phyloP scores from a whole-genome alignment of 2,888 invertebrate species.

The Nephrotoma guestfalica region DNA sequence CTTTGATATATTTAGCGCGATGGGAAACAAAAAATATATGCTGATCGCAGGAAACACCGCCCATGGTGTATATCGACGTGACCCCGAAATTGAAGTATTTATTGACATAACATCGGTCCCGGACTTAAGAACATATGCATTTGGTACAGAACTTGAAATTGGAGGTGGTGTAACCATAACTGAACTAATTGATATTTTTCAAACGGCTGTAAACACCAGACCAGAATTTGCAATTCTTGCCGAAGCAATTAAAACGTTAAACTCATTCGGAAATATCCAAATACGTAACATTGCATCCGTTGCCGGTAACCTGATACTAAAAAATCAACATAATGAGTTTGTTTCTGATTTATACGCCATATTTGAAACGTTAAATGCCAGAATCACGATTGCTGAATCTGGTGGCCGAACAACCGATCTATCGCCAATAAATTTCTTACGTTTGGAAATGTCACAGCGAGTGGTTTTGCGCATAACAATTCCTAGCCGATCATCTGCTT shows the following conservation, averaged over 20 bases:
- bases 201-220: constrained; percentile 18
- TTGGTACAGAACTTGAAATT: constrained; percentile 34
- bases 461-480: constrained; percentile 24
- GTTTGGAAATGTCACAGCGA: constrained; percentile 31
- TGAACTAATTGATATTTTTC: constrained; percentile 31
- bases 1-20: constrained; percentile 33
- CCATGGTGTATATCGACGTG: constrained; percentile 37
- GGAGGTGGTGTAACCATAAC: constrained; percentile 43
- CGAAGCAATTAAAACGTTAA: constrained; percentile 15
- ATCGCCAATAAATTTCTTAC: constrained; percentile 24
- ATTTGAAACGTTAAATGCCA: constrained; percentile 30
- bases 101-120: constrained; percentile 43
- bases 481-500: constrained; percentile 6
- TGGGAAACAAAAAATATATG: constrained; percentile 38
- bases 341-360: constrained; percentile 38
- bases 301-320: constrained; percentile 40
- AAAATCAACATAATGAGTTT: constrained; percentile 37
- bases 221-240: constrained; percentile 30
- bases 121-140: constrained; percentile 35
- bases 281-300: constrained; percentile 52
- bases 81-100: constrained; percentile 27
- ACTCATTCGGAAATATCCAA: constrained; percentile 48
- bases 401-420: not conserved
- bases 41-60: constrained; percentile 65
- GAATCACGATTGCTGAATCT: constrained; percentile 38